These are phyloP conservation scores for Rhagophthalmus giganteus DNA, from an alignment of 2,888 invertebrate genomes.

Conservation along the genomic window DNA sequence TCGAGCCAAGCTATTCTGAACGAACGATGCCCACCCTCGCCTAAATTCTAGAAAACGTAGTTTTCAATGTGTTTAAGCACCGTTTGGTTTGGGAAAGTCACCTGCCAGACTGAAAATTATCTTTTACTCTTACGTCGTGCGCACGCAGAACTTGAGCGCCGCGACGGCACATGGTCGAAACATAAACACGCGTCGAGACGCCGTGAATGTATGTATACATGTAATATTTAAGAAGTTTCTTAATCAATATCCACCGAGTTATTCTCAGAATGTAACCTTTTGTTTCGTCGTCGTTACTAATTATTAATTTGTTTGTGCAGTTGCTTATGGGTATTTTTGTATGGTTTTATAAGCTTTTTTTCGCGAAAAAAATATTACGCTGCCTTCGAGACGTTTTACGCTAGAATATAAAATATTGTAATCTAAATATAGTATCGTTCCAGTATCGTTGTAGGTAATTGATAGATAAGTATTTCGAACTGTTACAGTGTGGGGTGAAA, in stretches of 20 bases:
- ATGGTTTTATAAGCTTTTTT: too few species aligned
- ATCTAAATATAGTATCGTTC: too few species aligned
- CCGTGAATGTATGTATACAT: constrained; percentile 33
- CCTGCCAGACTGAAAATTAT: constrained; percentile 33
- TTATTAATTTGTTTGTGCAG: constrained; percentile 16
- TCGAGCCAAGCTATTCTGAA: constrained; percentile 48
- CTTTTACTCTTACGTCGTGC: constrained; percentile 26
- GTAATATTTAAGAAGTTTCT: constrained; percentile 38
- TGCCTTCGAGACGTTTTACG: too few species aligned
- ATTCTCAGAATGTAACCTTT: constrained; percentile 35
- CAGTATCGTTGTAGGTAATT: neutral
- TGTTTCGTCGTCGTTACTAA: constrained; percentile 23
- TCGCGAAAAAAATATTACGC: too few species aligned
- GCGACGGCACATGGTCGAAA: constrained; percentile 38
- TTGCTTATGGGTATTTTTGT: neutral
- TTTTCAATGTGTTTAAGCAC: constrained; percentile 38
- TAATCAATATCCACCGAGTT: constrained; percentile 37
- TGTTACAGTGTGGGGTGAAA: too few species aligned
- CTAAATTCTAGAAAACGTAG: constrained; percentile 42
- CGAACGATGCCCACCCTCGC: constrained; percentile 53
- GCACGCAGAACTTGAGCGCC: constrained; percentile 35
- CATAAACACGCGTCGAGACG: constrained; percentile 29
- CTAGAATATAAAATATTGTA: too few species aligned
- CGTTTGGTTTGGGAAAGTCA: constrained; percentile 27
- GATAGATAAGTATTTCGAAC: too few species aligned